A percentile compares a stretch with the other conserved stretches of the same genome.
Conservation (phyloP, 2,888 invertebrate species). For the Linyphia triangularis region DNA sequence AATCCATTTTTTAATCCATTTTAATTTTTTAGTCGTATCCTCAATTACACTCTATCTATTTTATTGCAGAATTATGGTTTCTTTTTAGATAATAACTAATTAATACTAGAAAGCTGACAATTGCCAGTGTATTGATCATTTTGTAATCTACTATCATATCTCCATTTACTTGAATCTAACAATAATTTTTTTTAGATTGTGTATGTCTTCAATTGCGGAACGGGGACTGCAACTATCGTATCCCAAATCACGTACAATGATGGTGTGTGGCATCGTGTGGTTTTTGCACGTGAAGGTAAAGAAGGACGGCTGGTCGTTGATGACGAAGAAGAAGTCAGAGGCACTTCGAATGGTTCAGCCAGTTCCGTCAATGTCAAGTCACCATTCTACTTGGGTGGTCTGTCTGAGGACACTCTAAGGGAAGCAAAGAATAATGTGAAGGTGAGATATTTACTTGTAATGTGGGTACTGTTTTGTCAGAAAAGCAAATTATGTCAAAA, state of each 20-base stretch:
- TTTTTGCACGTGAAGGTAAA: constrained; percentile 83
- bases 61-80: too few species aligned
- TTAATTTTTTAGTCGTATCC: too few species aligned
- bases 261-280: constrained; percentile 88
- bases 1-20: too few species aligned
- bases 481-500: too few species aligned
- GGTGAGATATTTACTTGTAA: constrained; percentile 78
- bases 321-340: constrained; percentile 83
- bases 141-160: too few species aligned
- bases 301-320: constrained; percentile 86
- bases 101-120: too few species aligned
- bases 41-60: too few species aligned
- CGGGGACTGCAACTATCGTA: constrained; percentile 83
- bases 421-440: constrained; percentile 80
- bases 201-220: constrained; percentile 87
- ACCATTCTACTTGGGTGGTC: constrained; percentile 91
- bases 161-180: too few species aligned
- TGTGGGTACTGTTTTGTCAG: too few species aligned
- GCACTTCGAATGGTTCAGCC: constrained; percentile 76
- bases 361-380: constrained; percentile 83
- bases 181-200: constrained; percentile 83
- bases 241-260: constrained; percentile 85
- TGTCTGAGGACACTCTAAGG: constrained; percentile 82
- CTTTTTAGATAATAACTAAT: too few species aligned
- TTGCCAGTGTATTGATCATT: too few species aligned